Evolutionary conservation across 2,888 invertebrate species (phyloP), one percentile per base, ranked within the genome.

Genomic region (Galerucella nymphaeae): DNA sequence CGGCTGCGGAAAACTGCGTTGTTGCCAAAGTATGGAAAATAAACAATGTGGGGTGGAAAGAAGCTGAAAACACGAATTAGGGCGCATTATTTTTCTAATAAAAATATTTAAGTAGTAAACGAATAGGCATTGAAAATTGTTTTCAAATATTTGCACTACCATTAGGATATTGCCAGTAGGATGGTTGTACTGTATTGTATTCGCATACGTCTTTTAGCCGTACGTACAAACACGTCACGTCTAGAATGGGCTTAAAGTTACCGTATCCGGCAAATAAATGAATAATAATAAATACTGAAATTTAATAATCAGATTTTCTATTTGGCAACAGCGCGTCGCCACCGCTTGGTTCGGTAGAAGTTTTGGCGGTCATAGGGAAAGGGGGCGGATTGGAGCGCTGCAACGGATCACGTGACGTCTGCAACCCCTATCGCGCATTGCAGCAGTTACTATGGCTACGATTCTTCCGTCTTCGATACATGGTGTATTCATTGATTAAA

Each of bases 381-480:
- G 66, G 62, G 71, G 67, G 73, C 63, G 72, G 84, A 82, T 79
- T 81, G 82, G 80, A 82, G 75, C 70, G 80, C 80, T 81, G 82
- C 81, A 81, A 77, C 79, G 78, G 77, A 75, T 82, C 82, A 83
- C 82, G 83, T 83, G 83, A 83, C 75, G 79, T 79, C 82, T 83
- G 83, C 83, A 83, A 79, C 80, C 81, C 81, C 80, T 78, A 79
- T 78, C 81, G 81, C 82, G 83, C 83, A 83, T 79, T 83, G 83
- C 83, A 83, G 83, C 83, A 83, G 83, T 83, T 81, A 79, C 82
- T 82, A 83, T 83, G 83, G 77, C 79, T 81, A 83, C 83, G 81
- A 80, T 80, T 79, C 78, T 78, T 80, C 67, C 66, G 53, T 71
- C 63, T 71, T 63, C 71, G 73, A 65, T 75, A 64, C 70, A 70